Evolutionary conservation across 2,888 invertebrate species (phyloP).

Genomic region (Zygaena filipendulae): DNA sequence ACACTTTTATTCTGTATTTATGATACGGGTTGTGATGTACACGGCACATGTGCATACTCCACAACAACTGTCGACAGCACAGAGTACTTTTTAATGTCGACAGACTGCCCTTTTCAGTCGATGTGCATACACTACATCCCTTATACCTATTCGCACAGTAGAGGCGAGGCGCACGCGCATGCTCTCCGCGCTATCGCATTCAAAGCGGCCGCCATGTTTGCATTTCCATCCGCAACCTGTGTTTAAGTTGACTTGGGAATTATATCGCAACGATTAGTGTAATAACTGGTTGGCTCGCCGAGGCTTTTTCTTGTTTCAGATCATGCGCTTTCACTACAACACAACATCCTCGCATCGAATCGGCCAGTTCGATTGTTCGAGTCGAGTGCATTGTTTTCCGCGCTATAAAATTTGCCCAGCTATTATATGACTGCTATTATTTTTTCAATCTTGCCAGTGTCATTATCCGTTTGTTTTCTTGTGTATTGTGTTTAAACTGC

Average conservation of each 20-base stretch:
- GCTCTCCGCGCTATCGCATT: slow-evolving; percentile 45
- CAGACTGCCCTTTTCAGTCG: no score
- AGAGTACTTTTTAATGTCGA: no score
- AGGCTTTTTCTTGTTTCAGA: slow-evolving; percentile 55
- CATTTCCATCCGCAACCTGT: slow-evolving; percentile 68
- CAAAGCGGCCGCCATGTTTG: slow-evolving; percentile 69
- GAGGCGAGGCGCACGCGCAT: slow-evolving; percentile 27
- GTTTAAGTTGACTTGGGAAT: slow-evolving; percentile 69
- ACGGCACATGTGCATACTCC: no score
- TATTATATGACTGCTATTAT: slow-evolving; percentile 41
- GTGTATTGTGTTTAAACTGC: no score
- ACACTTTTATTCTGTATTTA: no score
- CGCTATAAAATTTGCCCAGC: slow-evolving; percentile 42
- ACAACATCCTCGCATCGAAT: slow-evolving; percentile 41
- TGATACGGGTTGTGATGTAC: no score
- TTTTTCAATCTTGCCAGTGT: slow-evolving; percentile 26
- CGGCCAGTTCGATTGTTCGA: slow-evolving; percentile 44
- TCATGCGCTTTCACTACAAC: slow-evolving; percentile 47
- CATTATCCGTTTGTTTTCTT: no score
- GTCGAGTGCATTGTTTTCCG: slow-evolving; percentile 53
- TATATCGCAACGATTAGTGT: slow-evolving; percentile 69
- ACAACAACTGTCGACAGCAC: no score
- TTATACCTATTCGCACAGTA: slow-evolving; percentile 18
- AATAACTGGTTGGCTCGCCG: slow-evolving; percentile 63
- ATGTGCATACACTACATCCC: no score